Conservation (phyloP, 1,140 invertebrate species). For the Linepithema humile region DNA sequence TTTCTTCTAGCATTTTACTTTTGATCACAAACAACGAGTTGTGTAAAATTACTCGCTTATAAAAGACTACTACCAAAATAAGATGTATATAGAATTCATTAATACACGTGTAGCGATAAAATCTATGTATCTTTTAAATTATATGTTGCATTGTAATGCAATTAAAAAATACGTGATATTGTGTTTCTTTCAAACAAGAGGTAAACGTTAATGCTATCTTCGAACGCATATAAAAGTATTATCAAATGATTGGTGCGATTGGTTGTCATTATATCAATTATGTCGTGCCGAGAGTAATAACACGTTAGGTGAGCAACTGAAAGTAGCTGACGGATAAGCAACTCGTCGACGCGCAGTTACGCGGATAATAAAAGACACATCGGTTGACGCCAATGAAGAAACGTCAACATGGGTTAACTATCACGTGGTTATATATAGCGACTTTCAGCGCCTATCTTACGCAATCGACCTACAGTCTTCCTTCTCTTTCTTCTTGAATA, state of each 20-base stretch:
- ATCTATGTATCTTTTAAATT: background rate
- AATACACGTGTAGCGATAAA: background rate
- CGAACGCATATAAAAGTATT: background rate
- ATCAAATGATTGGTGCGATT: constrained; percentile 42
- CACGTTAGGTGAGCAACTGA: constrained; percentile 39
- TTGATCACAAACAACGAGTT: background rate
- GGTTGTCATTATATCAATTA: constrained; percentile 48
- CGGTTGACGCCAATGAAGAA: constrained; percentile 34
- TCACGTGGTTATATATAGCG: background rate
- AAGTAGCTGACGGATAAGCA: constrained; percentile 46
- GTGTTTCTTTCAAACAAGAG: background rate
- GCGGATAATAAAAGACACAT: constrained; percentile 38
- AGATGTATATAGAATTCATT: background rate
- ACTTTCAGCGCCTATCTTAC: constrained; percentile 30
- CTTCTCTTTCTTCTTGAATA: background rate
- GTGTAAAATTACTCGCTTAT: background rate
- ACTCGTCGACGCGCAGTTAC: constrained; percentile 31
- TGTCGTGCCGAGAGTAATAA: constrained; percentile 5
- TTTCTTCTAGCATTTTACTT: background rate
- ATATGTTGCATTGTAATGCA: background rate
- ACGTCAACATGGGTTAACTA: constrained; percentile 4
- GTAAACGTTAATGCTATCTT: background rate
- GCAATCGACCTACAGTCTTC: constrained; percentile 8
- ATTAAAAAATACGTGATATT: background rate
- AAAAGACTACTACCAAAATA: background rate